These are phyloP conservation scores for Halisarca cf. caerulea DNA, from an alignment of 37 sponge, comb jelly and placozoan genomes.

Conservation along the genomic window DNA sequence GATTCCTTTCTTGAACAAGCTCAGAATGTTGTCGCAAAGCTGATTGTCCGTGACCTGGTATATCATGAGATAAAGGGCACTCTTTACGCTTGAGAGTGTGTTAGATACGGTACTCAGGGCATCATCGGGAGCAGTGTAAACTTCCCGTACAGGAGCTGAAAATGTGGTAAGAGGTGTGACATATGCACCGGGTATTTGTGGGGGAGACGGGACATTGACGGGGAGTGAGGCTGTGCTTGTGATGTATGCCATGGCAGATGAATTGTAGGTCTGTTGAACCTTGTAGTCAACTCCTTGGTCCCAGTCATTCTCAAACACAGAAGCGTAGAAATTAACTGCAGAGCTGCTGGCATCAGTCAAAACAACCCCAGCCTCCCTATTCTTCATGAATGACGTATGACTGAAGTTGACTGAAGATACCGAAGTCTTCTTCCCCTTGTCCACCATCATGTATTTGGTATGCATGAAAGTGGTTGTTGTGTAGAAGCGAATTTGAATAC, in stretches of 20 bases:
- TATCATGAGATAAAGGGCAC: slow-evolving; percentile 50
- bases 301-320: slow-evolving; percentile 84
- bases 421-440: slow-evolving; percentile 72
- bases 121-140: slow-evolving; percentile 74
- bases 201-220: slow-evolving; percentile 31
- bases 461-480: slow-evolving; percentile 83
- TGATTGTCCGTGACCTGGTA: slow-evolving; percentile 57
- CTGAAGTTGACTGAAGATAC: slow-evolving; percentile 91
- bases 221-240: slow-evolving; percentile 38
- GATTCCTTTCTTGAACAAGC: slow-evolving; percentile 55
- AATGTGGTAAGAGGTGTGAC: slow-evolving; percentile 44
- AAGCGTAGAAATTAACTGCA: slow-evolving; percentile 49
- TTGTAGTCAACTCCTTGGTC: slow-evolving; percentile 38
- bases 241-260: slow-evolving; percentile 55
- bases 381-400: slow-evolving; percentile 77
- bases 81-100: slow-evolving; percentile 16
- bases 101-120: slow-evolving; percentile 44
- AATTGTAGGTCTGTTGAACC: slow-evolving; percentile 41
- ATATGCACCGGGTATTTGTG: slow-evolving; percentile 51
- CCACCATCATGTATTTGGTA: slow-evolving; percentile 74
- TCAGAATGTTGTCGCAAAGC: slow-evolving; percentile 54
- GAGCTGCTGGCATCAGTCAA: slow-evolving; percentile 45
- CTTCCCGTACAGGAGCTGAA: slow-evolving; percentile 41
- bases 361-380: slow-evolving; percentile 90
- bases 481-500: slow-evolving; percentile 57